Percentiles rank a stretch among this genome's conserved stretches.
Conservation (phyloP, 2,888 invertebrate genomes). For the Agapetus fuscipes region DNA sequence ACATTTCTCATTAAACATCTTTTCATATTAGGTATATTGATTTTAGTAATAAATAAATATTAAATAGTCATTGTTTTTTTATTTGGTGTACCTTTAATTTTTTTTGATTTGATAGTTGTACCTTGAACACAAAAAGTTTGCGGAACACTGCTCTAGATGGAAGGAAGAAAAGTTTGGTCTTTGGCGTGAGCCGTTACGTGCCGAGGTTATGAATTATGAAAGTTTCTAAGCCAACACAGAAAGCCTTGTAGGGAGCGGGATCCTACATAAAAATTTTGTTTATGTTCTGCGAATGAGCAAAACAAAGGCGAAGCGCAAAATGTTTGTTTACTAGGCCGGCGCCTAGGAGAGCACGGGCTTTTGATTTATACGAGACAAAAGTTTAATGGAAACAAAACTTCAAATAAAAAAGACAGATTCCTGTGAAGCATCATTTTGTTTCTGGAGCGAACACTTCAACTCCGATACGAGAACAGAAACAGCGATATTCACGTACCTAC, state of each 20-base stretch:
- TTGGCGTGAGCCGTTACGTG: slow-evolving; percentile 9
- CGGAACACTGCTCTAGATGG: neutral
- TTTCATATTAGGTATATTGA: neutral
- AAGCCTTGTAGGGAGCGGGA: slow-evolving; percentile 6
- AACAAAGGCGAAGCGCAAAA: slow-evolving; percentile 2
- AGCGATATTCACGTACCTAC: too few species aligned
- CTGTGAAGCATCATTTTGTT: too few species aligned
- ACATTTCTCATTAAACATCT: too few species aligned
- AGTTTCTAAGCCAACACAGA: slow-evolving; percentile 8
- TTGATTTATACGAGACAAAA: too few species aligned
- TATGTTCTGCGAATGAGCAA: slow-evolving; percentile 4
- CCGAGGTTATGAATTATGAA: slow-evolving; percentile 11
- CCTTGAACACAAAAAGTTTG: too few species aligned
- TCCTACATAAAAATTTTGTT: slow-evolving; percentile 8
- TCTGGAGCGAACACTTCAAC: too few species aligned
- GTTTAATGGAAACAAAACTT: too few species aligned
- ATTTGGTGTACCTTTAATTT: neutral
- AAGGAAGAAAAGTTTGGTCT: slow-evolving; percentile 4
- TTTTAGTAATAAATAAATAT: neutral
- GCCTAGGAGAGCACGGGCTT: too few species aligned
- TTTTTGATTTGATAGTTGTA: too few species aligned
- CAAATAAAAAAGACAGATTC: too few species aligned
- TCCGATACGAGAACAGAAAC: too few species aligned
- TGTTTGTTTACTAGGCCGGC: slow-evolving; percentile 5
- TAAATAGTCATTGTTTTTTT: neutral